Percentiles rank a stretch among this genome's conserved stretches.
Evolutionary conservation across 2,113 vertebrate genomes (phyloP).

Genomic region (Brachionichthys hirsutus): DNA sequence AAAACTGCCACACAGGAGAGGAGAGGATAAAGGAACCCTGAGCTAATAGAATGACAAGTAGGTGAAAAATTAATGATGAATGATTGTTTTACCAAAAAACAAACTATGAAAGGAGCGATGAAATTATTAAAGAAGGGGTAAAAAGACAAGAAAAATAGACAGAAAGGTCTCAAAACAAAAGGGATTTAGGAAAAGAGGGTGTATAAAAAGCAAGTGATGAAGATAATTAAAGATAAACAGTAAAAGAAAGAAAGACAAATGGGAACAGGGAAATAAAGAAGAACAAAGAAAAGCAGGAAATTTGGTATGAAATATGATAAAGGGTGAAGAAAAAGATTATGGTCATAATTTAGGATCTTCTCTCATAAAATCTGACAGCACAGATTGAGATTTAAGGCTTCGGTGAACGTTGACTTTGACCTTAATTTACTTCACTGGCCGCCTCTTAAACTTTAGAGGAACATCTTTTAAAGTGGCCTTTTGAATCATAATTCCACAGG

Average conservation of each 20-base stretch:
- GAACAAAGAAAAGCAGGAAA: too few species aligned
- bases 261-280: too few species aligned
- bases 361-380: neutral
- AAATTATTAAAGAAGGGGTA: neutral
- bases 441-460: constrained; percentile 3
- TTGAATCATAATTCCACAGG: neutral
- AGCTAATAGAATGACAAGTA: too few species aligned
- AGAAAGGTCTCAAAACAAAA: neutral
- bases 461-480: constrained; percentile 16
- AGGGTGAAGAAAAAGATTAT: neutral
- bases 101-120: too few species aligned
- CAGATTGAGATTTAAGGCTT: constrained; percentile 17
- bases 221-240: too few species aligned
- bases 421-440: neutral
- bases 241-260: too few species aligned
- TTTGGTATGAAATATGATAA: too few species aligned
- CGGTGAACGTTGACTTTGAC: constrained; percentile 1
- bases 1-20: too few species aligned
- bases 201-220: too few species aligned
- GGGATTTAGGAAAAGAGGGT: neutral
- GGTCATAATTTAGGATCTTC: neutral
- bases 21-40: neutral
- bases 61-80: too few species aligned
- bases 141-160: neutral
- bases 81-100: too few species aligned